Percentiles rank a stretch among this genome's conserved stretches.
Evolutionary conservation across 2,888 invertebrate species (phyloP).

Genomic region (Limnephilus marmoratus): DNA sequence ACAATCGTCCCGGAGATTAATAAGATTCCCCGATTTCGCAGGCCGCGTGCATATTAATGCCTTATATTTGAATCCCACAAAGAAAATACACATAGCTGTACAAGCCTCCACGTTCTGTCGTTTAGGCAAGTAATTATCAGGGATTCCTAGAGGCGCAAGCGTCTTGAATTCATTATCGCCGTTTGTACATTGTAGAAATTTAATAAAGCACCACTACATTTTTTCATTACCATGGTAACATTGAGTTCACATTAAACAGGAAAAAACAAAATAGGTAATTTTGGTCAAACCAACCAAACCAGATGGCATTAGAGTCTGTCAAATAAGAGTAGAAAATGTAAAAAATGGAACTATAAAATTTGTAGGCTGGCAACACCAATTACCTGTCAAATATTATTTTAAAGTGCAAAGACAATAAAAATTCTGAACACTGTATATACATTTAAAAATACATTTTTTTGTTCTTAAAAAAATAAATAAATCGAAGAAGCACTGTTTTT

Average conservation of each 20-base stretch:
- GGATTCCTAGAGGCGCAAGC: neutral
- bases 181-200: neutral
- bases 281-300: too few relatives aligned
- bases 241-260: neutral
- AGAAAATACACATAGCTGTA: constrained; percentile 19
- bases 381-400: too few relatives aligned
- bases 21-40: constrained; percentile 45
- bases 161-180: neutral
- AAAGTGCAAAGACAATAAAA: too few relatives aligned
- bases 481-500: too few relatives aligned
- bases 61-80: constrained; percentile 24
- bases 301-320: too few relatives aligned
- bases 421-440: too few relatives aligned
- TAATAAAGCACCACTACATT: neutral
- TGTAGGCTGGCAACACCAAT: too few relatives aligned
- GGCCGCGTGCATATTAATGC: constrained; percentile 40
- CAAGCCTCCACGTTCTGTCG: neutral
- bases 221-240: neutral
- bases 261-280: neutral
- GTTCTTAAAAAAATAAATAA: too few relatives aligned
- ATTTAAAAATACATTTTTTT: too few relatives aligned
- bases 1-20: constrained; percentile 60
- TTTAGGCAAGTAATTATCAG: neutral
- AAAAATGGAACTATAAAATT: too few relatives aligned
- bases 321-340: too few relatives aligned